phyloP scores from a whole-genome alignment of 64 coral and sea anemone genomes.

The Stichodactyla helianthus region DNA sequence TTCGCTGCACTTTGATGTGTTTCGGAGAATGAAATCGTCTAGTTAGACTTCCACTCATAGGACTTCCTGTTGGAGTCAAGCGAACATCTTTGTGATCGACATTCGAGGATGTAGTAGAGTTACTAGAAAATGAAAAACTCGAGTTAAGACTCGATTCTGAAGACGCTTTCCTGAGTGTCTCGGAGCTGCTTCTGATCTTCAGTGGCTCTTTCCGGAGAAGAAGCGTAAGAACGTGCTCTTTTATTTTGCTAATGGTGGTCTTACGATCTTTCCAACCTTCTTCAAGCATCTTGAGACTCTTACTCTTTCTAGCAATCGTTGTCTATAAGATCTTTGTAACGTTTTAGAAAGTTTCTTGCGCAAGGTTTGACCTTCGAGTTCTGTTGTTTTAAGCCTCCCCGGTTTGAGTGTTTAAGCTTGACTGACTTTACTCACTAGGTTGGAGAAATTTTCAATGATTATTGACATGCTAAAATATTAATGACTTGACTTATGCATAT shows the following conservation, averaged over 20 bases:
- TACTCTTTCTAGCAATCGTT: not conserved
- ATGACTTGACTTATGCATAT: constrained; percentile 1
- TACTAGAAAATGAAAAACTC: not conserved
- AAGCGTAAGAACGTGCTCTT: constrained; percentile 6
- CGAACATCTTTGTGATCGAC: not conserved
- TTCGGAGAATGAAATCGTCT: not conserved
- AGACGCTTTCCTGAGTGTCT: not conserved
- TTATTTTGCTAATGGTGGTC: not conserved
- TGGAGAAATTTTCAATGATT: not conserved
- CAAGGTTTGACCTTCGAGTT: not conserved
- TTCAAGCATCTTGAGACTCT: not conserved
- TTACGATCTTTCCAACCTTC: not conserved
- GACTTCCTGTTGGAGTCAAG: not conserved
- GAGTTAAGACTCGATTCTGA: constrained; percentile 6
- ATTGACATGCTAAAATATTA: not conserved
- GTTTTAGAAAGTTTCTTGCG: not conserved
- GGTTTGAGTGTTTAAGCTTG: not conserved
- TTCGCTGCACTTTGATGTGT: constrained; percentile 44
- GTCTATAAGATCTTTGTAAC: not conserved
- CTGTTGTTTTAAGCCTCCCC: not conserved
- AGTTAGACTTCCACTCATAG: not conserved
- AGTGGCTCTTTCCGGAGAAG: not conserved
- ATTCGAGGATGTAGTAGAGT: not conserved
- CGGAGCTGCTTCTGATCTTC: not conserved
- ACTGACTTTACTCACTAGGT: not conserved